These are phyloP conservation scores for Eumeta japonica DNA, from an alignment of 1,140 invertebrate genomes.

Conservation along the genomic window DNA sequence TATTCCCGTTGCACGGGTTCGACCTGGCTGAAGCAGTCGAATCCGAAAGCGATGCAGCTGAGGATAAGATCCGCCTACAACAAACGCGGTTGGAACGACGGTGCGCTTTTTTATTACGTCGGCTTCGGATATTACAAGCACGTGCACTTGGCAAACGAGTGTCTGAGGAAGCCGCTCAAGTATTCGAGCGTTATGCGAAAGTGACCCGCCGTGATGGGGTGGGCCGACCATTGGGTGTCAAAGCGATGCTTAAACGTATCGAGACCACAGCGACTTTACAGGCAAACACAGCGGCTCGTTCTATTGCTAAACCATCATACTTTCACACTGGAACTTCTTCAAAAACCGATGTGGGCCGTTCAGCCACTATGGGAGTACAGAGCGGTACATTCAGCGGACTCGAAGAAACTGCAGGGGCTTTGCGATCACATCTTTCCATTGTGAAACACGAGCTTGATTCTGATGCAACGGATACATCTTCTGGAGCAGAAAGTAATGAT, in stretches of 20 bases:
- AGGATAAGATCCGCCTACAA: constrained; percentile 48
- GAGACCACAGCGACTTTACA: constrained; percentile 42
- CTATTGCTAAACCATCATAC: constrained; percentile 41
- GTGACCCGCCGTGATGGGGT: constrained; percentile 35
- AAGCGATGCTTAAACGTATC: constrained; percentile 40
- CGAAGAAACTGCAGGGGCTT: constrained; percentile 66
- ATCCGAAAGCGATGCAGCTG: constrained; percentile 45
- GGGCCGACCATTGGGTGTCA: constrained; percentile 33
- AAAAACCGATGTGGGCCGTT: constrained; percentile 46
- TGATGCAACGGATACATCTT: constrained; percentile 90
- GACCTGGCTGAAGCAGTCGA: constrained; percentile 58
- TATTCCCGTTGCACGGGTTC: constrained; percentile 62
- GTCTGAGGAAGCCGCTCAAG: constrained; percentile 72
- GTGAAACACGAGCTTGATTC: constrained; percentile 79
- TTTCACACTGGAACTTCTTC: constrained; percentile 66
- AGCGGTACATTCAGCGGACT: constrained; percentile 56
- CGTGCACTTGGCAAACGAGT: constrained; percentile 71
- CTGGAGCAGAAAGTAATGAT: constrained; percentile 90
- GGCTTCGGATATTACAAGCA: constrained; percentile 74
- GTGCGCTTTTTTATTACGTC: constrained; percentile 68
- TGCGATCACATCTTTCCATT: constrained; percentile 68
- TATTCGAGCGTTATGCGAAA: constrained; percentile 64
- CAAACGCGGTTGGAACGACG: constrained; percentile 68
- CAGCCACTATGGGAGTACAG: constrained; percentile 44
- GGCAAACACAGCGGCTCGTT: constrained; percentile 36